Base-by-base conservation (phyloP, 2,113 vertebrate genomes). In the Meleagris gallopavo region DNA sequence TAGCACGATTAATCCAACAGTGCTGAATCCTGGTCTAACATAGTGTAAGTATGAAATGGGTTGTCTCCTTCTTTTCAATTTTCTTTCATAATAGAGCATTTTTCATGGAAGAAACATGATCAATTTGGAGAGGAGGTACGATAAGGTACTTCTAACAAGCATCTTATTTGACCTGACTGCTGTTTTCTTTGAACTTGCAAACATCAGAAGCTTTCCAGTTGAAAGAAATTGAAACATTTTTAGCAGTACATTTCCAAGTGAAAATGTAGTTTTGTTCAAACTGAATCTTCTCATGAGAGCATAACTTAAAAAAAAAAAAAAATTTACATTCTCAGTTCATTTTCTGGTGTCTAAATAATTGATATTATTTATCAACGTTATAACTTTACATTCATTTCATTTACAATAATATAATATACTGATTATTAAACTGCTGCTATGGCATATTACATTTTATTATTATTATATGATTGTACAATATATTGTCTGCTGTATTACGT, bases 131-230 rank as follows among this genome's bases (percentile, higher is more conserved):
- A 10, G 78, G 32, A 69, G 21, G 22, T 57, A 83, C 77, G 72
- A 83, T 79, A 32, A 88, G 32, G 40, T 93, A 58, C 50, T 91
- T 88, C 40, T 64, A 93, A 80, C 27, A 83, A 86, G 43, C 29
- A 21, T 64, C 52, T 74, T 57, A 34, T 81, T 89, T 95, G 45
- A 87, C 61, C 72, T 52, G 40, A 67, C 38, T 91, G 30, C n/a
- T 94, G 50, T 72, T 95, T 81, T 61, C 73, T 83, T 77, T 73
- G 17, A 91, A 85, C 50, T 76, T 60, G 43, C n/a, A 86, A 66
- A 75, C 57, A 76, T 40, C 57, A 71, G 0, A 3, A 79, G 67
- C 61, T 86, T 34, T 82, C 41, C 36, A 60, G 41, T 74, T 70
- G 30, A 81, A 86, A 78, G 25, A 46, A 62, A 46, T 16, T 15